phyloP scores from a whole-genome alignment of 2,113 vertebrate genomes.

The Centrocercus urophasianus region DNA sequence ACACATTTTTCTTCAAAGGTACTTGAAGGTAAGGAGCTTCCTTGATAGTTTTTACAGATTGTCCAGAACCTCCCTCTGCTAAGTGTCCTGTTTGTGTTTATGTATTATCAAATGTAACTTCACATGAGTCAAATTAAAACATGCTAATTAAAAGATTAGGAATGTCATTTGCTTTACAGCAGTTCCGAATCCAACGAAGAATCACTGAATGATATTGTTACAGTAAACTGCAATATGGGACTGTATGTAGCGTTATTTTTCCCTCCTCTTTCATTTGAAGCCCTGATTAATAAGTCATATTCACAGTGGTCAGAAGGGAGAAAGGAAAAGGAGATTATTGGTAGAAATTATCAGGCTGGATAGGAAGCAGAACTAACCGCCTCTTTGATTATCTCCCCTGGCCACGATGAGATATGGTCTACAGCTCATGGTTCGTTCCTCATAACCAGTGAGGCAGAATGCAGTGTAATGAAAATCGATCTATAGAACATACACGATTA shows the following conservation, averaged over 20 bases:
- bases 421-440: slow-evolving; percentile 23
- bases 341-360: slow-evolving; percentile 1
- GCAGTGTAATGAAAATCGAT: slow-evolving; percentile 61
- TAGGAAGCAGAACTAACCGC: slow-evolving; percentile 21
- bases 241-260: background rate
- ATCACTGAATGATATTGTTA: background rate
- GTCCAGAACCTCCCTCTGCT: background rate
- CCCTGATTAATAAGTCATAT: background rate
- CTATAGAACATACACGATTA: background rate
- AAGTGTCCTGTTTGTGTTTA: background rate
- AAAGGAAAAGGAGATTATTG: background rate
- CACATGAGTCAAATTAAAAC: background rate
- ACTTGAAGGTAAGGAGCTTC: background rate
- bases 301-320: background rate
- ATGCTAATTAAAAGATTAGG: background rate
- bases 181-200: background rate
- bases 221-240: background rate
- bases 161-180: background rate
- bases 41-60: background rate
- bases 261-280: background rate
- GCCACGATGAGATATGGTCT: slow-evolving; percentile 30
- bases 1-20: background rate
- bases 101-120: background rate
- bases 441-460: slow-evolving; percentile 45
- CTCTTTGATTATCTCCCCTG: slow-evolving; percentile 47